These are phyloP conservation scores for Pterostichus madidus DNA, from an alignment of 2,888 invertebrate species.

Conservation along the genomic window DNA sequence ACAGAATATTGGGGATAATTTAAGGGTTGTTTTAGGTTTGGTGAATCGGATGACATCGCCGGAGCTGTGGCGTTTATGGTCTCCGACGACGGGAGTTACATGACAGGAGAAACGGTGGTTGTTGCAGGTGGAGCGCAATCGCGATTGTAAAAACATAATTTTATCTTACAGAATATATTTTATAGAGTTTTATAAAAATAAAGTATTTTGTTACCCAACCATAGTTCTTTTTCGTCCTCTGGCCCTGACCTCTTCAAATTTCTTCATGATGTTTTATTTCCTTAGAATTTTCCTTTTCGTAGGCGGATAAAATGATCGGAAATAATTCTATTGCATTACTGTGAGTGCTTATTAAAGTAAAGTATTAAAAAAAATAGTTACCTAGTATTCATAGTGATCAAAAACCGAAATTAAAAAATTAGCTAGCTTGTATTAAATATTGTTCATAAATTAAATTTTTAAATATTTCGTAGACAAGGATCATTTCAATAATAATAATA, in stretches of 20 bases:
- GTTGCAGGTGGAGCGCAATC: conserved; percentile 88
- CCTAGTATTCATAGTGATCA: too few relatives aligned
- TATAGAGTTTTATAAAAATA: conserved; percentile 35
- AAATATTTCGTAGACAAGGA: too few relatives aligned
- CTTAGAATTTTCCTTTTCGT: conserved; percentile 80
- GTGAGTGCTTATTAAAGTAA: conserved; percentile 94
- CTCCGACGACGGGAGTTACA: conserved; percentile 91
- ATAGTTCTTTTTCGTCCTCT: conserved; percentile 97
- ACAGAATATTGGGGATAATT: too few relatives aligned
- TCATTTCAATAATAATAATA: too few relatives aligned
- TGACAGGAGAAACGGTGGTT: conserved; percentile 92
- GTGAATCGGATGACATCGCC: conserved; percentile 87
- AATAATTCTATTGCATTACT: conserved; percentile 87
- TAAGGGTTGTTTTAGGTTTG: conserved; percentile 79
- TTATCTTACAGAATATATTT: conserved; percentile 3
- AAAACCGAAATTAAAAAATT: too few relatives aligned
- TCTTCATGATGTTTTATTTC: conserved; percentile 84
- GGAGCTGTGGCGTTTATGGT: conserved; percentile 89
- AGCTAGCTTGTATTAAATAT: too few relatives aligned
- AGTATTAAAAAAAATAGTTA: too few relatives aligned
- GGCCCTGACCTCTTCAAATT: conserved; percentile 94
- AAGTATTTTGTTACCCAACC: conserved; percentile 86
- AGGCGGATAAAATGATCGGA: conserved; percentile 83
- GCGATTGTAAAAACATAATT: conserved; percentile 80
- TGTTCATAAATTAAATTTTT: too few relatives aligned